Conservation (phyloP, 2,797 vertebrate genomes). For the Pagetopsis macropterus region DNA sequence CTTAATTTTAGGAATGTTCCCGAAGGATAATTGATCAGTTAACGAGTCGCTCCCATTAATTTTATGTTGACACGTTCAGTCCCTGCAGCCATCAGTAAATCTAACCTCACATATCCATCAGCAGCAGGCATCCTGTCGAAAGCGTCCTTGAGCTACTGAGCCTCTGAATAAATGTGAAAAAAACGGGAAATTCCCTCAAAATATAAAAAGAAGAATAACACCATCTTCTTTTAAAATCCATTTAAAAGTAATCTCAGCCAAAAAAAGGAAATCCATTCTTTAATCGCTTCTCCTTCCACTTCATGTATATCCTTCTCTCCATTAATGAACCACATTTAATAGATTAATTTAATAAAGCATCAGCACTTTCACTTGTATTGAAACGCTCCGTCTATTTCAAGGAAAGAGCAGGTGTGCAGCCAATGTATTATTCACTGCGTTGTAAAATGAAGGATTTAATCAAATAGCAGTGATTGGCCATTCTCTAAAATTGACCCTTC, state of each 20-base stretch:
- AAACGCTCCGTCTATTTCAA: slow-evolving; percentile 49
- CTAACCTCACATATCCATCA: slow-evolving; percentile 50
- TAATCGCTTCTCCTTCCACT: slow-evolving; percentile 45
- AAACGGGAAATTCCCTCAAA: neutral
- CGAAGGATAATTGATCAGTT: slow-evolving; percentile 29
- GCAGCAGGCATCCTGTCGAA: slow-evolving; percentile 43
- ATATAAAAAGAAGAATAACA: slow-evolving; percentile 1
- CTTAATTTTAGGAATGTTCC: slow-evolving; percentile 22
- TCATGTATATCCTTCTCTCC: slow-evolving; percentile 53
- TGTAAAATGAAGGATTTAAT: slow-evolving; percentile 61
- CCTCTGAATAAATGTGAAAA: slow-evolving; percentile 2
- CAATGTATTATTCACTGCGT: slow-evolving; percentile 45
- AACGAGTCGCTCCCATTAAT: slow-evolving; percentile 35
- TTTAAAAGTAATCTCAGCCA: slow-evolving; percentile 17
- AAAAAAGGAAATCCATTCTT: slow-evolving; percentile 13
- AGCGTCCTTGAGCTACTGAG: slow-evolving; percentile 51
- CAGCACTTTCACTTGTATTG: slow-evolving; percentile 61
- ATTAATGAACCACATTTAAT: slow-evolving; percentile 67
- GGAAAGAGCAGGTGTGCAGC: slow-evolving; percentile 45
- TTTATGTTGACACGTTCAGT: slow-evolving; percentile 42
- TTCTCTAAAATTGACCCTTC: slow-evolving; percentile 43
- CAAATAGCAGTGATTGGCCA: slow-evolving; percentile 39
- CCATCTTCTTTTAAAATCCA: slow-evolving; percentile 24
- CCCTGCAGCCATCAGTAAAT: slow-evolving; percentile 52
- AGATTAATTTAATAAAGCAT: slow-evolving; percentile 70